A percentile compares a stretch with the other conserved stretches of the same genome.
Conservation (phyloP, 2,113 vertebrate genomes). For the Nannospalax galili region DNA sequence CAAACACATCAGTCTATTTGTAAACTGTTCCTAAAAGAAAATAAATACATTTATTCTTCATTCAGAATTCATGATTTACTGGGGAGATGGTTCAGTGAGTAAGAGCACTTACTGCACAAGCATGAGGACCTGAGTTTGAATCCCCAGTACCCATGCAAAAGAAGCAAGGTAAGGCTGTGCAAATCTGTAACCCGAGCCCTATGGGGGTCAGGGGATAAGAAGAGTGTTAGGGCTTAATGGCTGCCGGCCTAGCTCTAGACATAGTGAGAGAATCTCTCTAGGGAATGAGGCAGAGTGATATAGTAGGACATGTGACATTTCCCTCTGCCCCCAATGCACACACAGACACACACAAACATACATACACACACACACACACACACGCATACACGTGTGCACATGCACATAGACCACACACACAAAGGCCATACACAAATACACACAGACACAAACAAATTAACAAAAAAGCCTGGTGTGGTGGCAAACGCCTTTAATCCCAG, state of each 20-base stretch:
- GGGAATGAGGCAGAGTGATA: neutral
- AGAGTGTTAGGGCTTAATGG: neutral
- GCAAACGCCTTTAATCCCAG: no score
- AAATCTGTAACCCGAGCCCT: neutral
- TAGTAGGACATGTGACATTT: neutral
- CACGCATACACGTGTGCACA: no score
- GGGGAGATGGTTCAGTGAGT: neutral
- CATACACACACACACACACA: neutral
- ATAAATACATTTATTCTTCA: conserved; percentile 42
- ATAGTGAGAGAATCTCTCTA: neutral
- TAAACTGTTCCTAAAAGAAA: conserved; percentile 21
- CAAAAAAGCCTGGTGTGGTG: no score
- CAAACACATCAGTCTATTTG: conserved; percentile 8
- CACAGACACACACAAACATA: no score
- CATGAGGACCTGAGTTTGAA: no score
- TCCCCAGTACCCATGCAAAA: neutral
- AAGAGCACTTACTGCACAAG: no score
- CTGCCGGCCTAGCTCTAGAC: neutral
- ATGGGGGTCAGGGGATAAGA: no score
- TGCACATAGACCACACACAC: no score
- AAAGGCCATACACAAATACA: neutral
- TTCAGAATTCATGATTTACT: neutral
- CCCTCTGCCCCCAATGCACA: neutral
- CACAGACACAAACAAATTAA: no score
- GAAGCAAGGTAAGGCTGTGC: neutral